These are phyloP conservation scores for Teinopalpus imperialis DNA, from an alignment of 2,888 invertebrate genomes.

Conservation along the genomic window DNA sequence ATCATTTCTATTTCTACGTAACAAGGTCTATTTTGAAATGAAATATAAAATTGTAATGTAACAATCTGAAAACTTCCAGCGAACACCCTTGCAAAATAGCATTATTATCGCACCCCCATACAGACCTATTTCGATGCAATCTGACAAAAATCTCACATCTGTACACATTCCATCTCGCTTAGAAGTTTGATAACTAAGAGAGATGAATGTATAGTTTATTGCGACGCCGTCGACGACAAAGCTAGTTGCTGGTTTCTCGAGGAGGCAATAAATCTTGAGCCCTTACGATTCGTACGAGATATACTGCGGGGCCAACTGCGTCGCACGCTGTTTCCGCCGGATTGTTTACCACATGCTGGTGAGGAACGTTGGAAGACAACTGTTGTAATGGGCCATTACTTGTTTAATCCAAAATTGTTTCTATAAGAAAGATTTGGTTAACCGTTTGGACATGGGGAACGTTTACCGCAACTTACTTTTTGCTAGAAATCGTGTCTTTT, in stretches of 20 bases:
- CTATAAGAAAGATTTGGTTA: background rate
- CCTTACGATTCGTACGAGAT: slow-evolving; percentile 39
- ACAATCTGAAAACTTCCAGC: slow-evolving; percentile 38
- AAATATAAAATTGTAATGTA: slow-evolving; percentile 5
- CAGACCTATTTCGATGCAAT: slow-evolving; percentile 43
- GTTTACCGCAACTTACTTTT: no score
- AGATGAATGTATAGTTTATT: slow-evolving; percentile 25
- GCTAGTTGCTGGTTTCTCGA: slow-evolving; percentile 30
- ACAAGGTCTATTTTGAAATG: slow-evolving; percentile 20
- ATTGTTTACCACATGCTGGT: slow-evolving; percentile 49
- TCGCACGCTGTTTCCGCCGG: slow-evolving; percentile 31
- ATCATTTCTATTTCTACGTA: slow-evolving; percentile 9
- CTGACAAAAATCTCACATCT: slow-evolving; percentile 33
- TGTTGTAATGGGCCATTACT: slow-evolving; percentile 9
- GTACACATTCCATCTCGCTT: slow-evolving; percentile 33
- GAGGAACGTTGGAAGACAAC: slow-evolving; percentile 18
- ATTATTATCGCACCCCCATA: slow-evolving; percentile 48
- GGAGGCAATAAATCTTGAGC: slow-evolving; percentile 58
- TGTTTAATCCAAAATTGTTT: background rate
- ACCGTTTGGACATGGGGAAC: no score
- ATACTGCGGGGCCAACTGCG: slow-evolving; percentile 41
- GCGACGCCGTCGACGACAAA: slow-evolving; percentile 27
- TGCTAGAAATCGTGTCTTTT: no score
- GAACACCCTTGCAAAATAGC: slow-evolving; percentile 45
- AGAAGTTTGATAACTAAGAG: slow-evolving; percentile 29